A percentile compares a stretch with the other conserved stretches of the same genome.
phyloP scores from a whole-genome alignment of 2,888 invertebrate genomes.

The Ptilodon capucinus region DNA sequence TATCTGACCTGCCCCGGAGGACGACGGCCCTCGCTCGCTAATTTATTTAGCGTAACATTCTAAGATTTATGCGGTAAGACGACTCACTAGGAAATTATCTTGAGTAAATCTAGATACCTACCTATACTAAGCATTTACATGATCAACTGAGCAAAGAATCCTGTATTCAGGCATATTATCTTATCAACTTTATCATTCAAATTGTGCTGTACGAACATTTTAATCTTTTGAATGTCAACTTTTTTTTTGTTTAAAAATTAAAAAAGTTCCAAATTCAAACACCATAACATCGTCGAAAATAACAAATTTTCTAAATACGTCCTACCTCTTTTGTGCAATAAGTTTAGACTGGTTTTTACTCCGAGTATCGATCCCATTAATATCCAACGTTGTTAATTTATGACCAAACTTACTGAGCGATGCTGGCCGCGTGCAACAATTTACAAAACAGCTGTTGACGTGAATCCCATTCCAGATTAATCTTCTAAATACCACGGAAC shows the following conservation, averaged over 20 bases:
- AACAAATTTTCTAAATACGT: no score
- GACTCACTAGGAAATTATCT: conserved; percentile 12
- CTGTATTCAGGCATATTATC: conserved; percentile 1
- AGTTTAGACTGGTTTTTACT: neutral
- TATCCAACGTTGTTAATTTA: neutral
- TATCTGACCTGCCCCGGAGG: conserved; percentile 44
- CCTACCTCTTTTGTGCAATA: neutral
- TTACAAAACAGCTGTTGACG: neutral
- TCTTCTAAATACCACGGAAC: neutral
- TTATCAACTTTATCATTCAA: conserved; percentile 5
- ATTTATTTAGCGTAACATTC: conserved; percentile 51
- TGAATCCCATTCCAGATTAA: conserved; percentile 2
- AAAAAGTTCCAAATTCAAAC: no score
- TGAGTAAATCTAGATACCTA: conserved; percentile 13
- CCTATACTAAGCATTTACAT: conserved; percentile 1
- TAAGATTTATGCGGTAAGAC: conserved; percentile 37
- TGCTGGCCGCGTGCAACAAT: neutral
- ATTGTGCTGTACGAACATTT: neutral
- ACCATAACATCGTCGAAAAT: no score
- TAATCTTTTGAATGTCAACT: no score
- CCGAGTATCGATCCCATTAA: neutral
- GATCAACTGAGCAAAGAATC: neutral
- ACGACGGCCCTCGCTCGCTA: conserved; percentile 40
- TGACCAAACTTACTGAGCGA: neutral
- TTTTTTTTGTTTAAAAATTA: no score